These are phyloP conservation scores for Iselma pallidipennis DNA, from an alignment of 2,888 invertebrate species.

Conservation along the genomic window DNA sequence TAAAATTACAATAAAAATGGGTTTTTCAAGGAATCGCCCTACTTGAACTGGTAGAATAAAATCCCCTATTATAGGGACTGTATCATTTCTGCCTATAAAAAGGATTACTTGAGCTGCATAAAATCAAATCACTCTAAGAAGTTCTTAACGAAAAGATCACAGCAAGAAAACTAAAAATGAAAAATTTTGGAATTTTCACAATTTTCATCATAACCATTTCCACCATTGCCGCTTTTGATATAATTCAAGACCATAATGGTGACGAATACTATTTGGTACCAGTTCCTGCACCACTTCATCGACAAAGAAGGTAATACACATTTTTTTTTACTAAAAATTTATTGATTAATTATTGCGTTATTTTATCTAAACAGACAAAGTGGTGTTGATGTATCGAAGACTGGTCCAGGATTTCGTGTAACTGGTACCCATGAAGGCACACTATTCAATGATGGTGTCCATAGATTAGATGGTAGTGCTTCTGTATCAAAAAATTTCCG, in stretches of 20 bases:
- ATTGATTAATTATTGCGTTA: neutral
- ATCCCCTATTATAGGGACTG: too few relatives aligned
- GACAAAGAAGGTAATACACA: conserved; percentile 22
- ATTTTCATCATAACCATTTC: conserved; percentile 2
- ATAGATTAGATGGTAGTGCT: conserved; percentile 36
- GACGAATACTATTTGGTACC: conserved; percentile 27
- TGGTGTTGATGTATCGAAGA: neutral
- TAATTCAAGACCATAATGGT: conserved; percentile 23
- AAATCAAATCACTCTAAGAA: too few relatives aligned
- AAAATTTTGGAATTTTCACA: neutral
- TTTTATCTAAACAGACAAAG: conserved; percentile 3
- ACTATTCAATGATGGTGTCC: conserved; percentile 32
- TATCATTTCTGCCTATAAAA: too few relatives aligned
- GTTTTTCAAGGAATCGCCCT: too few relatives aligned
- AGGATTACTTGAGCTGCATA: too few relatives aligned
- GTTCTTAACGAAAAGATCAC: neutral
- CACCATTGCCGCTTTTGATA: conserved; percentile 12
- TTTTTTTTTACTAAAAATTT: neutral
- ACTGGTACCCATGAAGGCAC: conserved; percentile 34
- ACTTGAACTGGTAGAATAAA: too few relatives aligned
- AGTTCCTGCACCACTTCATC: conserved; percentile 7
- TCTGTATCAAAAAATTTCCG: conserved; percentile 37
- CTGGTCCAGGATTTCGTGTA: conserved; percentile 10
- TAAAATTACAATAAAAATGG: too few relatives aligned
- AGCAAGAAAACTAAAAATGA: neutral